Evolutionary conservation across 2,113 vertebrate species (phyloP).

Genomic region (Ictidomys tridecemlineatus): DNA sequence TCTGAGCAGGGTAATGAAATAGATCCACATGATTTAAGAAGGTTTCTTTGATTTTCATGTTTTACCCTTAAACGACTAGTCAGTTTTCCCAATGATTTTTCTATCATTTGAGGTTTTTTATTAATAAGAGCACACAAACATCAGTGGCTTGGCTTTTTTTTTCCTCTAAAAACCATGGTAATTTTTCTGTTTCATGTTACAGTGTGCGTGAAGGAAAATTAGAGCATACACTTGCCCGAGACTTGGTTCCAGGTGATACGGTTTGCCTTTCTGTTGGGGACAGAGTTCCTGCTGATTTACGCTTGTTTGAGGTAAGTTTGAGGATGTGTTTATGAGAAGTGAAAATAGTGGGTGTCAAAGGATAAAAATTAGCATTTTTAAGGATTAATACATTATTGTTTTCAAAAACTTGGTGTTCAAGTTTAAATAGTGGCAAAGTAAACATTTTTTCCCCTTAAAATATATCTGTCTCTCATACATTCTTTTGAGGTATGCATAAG

Average conservation of each 20-base stretch:
- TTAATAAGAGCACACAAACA: too few relatives aligned
- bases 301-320: constrained; percentile 94
- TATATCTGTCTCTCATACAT: not conserved
- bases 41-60: not conserved
- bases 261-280: constrained; percentile 97
- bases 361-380: not conserved
- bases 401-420: constrained; percentile 11
- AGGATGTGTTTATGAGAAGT: not conserved
- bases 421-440: constrained; percentile 8
- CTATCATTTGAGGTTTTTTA: not conserved
- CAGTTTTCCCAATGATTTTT: not conserved
- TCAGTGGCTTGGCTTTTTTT: not conserved
- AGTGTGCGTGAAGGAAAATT: constrained; percentile 94
- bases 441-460: not conserved
- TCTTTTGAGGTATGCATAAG: not conserved
- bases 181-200: constrained; percentile 46
- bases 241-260: constrained; percentile 98
- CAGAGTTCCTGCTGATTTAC: constrained; percentile 97
- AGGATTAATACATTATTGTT: not conserved
- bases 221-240: constrained; percentile 95
- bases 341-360: not conserved
- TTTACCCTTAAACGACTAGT: not conserved
- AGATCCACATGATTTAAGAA: not conserved
- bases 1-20: not conserved
- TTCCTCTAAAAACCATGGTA: not conserved